Conservation (phyloP, 2,797 vertebrate genomes). For the Coregonus ussuriensis region DNA sequence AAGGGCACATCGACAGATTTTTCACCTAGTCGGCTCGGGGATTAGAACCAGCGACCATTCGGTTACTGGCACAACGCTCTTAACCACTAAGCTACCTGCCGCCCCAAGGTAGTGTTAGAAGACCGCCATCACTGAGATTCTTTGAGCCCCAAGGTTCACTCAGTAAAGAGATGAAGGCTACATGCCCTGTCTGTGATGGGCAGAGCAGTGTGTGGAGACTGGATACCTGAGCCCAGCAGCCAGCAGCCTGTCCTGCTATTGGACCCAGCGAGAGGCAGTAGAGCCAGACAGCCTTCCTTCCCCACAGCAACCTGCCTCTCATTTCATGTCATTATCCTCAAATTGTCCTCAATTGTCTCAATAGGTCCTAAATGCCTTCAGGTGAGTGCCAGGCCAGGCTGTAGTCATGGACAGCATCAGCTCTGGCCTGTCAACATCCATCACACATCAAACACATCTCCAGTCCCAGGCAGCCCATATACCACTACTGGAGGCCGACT, state of each 20-base stretch:
- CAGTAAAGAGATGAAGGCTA: neutral
- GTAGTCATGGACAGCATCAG: conserved; percentile 68
- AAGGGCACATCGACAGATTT: too few species aligned
- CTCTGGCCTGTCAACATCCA: conserved; percentile 62
- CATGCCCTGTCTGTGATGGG: conserved; percentile 7
- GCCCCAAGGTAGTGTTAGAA: neutral
- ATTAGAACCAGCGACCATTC: too few species aligned
- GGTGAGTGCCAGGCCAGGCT: conserved; percentile 62
- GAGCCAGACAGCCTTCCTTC: conserved; percentile 42
- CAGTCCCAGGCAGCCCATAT: conserved; percentile 40
- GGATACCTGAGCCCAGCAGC: conserved; percentile 18
- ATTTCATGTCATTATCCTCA: conserved; percentile 75
- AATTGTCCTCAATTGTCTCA: conserved; percentile 77
- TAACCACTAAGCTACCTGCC: too few species aligned
- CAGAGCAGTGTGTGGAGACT: neutral
- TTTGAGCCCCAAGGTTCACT: neutral
- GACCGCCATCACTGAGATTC: neutral
- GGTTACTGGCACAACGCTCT: too few species aligned
- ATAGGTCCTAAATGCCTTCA: conserved; percentile 76
- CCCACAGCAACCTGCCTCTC: conserved; percentile 54
- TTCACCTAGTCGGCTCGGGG: too few species aligned
- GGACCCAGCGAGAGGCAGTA: neutral
- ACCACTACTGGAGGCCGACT: conserved; percentile 39
- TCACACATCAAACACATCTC: conserved; percentile 69
- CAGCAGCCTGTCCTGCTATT: conserved; percentile 17